These are phyloP conservation scores for silkworm (Bombyx mori) DNA, from an alignment of 1,140 invertebrate species.

Conservation along the genomic window ASM3026992v2 NC_085124.1:9414001-9414500, in stretches of 20 bases:
- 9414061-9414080: slow-evolving; percentile 54
- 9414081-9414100: slow-evolving; percentile 28
- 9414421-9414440: slow-evolving; percentile 59
- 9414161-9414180: slow-evolving; percentile 38
- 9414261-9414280: slow-evolving; percentile 77
- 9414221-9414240: slow-evolving; percentile 59
- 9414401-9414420: slow-evolving; percentile 63
- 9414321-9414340: slow-evolving; percentile 80
- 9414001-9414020: slow-evolving; percentile 49
- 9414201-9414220: slow-evolving; percentile 55
- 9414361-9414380: slow-evolving; percentile 66
- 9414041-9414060: slow-evolving; percentile 57
- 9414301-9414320: slow-evolving; percentile 84
- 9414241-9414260: slow-evolving; percentile 61
- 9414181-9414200: slow-evolving; percentile 38
- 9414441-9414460: slow-evolving; percentile 64
- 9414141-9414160: slow-evolving; percentile 59
- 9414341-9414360: slow-evolving; percentile 80
- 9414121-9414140: slow-evolving; percentile 58
- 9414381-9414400: slow-evolving; percentile 63
- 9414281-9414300: slow-evolving; percentile 76
- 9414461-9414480: slow-evolving; percentile 28
- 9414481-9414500: slow-evolving; percentile 25
- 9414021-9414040: slow-evolving; percentile 60
- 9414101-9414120: slow-evolving; percentile 53